Conservation (phyloP, 2,113 vertebrate genomes). For the Mesembrinibis cayennensis region DNA sequence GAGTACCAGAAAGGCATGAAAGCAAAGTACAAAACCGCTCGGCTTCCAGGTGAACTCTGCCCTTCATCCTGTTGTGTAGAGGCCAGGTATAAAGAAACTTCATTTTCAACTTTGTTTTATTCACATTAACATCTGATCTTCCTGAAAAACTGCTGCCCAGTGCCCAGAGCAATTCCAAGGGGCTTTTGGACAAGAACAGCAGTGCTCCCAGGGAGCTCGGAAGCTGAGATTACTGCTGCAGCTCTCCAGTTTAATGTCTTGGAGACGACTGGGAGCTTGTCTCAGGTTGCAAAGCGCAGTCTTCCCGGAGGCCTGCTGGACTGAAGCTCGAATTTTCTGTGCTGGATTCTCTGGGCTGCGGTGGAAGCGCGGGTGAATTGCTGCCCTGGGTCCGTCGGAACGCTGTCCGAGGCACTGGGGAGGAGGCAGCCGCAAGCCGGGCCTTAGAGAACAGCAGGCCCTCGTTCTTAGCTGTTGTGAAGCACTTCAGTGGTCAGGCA, state of each 20-base stretch:
- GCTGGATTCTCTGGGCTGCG: not conserved
- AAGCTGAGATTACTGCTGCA: not conserved
- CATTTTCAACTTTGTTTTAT: not conserved
- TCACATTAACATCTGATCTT: not conserved
- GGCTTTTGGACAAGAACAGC: not conserved
- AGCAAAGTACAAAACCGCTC: not conserved
- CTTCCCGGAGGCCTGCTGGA: not conserved
- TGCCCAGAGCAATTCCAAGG: not conserved
- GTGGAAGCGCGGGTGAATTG: not conserved
- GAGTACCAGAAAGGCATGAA: not conserved
- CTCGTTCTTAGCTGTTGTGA: not conserved
- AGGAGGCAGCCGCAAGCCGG: not conserved
- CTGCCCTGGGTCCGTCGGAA: not conserved
- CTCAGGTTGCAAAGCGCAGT: not conserved
- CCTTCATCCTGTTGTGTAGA: not conserved
- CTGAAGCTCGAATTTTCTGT: rapidly evolving
- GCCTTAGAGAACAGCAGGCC: not conserved
- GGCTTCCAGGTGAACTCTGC: not conserved
- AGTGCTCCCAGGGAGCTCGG: not conserved
- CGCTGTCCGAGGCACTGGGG: not conserved
- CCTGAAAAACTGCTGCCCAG: not conserved
- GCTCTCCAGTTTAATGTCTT: not conserved
- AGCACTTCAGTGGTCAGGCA: not conserved
- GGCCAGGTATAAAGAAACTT: not conserved
- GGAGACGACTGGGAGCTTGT: not conserved